These are phyloP conservation scores for Larimichthys crocea DNA, from an alignment of 2,113 vertebrate species.

Conservation along the genomic window DNA sequence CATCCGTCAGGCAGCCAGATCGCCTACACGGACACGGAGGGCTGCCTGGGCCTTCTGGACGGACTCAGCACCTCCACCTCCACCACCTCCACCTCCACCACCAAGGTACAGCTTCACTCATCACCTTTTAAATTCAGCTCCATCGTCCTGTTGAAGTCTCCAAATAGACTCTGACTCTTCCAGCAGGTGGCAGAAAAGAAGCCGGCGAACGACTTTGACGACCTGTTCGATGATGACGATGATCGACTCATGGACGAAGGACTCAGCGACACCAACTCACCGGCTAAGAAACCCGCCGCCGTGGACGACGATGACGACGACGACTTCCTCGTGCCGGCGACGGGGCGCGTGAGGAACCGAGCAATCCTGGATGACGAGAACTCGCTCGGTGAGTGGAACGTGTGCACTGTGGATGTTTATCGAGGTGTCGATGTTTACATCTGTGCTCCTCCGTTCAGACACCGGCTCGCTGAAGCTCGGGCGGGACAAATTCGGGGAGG, in stretches of 20 bases:
- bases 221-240: slow-evolving; percentile 93
- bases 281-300: slow-evolving; percentile 72
- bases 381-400: slow-evolving; percentile 86
- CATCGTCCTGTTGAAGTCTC: not conserved
- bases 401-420: no score
- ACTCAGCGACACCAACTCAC: slow-evolving; percentile 79
- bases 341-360: slow-evolving; percentile 81
- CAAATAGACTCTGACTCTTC: not conserved
- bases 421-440: no score
- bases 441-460: slow-evolving; percentile 78
- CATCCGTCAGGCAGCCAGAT: slow-evolving; percentile 88
- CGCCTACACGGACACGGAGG: slow-evolving; percentile 93
- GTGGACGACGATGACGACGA: slow-evolving; percentile 83
- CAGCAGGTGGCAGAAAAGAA: slow-evolving; percentile 52
- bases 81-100: not conserved
- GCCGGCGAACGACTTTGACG: slow-evolving; percentile 83
- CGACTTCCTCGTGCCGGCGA: slow-evolving; percentile 81
- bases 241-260: slow-evolving; percentile 86
- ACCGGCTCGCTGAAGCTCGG: slow-evolving; percentile 84
- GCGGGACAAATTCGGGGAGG: slow-evolving; percentile 72
- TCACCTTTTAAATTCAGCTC: not conserved
- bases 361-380: slow-evolving; percentile 91
- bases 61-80: slow-evolving; percentile 73
- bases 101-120: slow-evolving; percentile 43
- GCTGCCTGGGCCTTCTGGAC: slow-evolving; percentile 92